Evolutionary conservation across 2,113 vertebrate species (phyloP).

Genomic region (Microcebus tavaratra): DNA sequence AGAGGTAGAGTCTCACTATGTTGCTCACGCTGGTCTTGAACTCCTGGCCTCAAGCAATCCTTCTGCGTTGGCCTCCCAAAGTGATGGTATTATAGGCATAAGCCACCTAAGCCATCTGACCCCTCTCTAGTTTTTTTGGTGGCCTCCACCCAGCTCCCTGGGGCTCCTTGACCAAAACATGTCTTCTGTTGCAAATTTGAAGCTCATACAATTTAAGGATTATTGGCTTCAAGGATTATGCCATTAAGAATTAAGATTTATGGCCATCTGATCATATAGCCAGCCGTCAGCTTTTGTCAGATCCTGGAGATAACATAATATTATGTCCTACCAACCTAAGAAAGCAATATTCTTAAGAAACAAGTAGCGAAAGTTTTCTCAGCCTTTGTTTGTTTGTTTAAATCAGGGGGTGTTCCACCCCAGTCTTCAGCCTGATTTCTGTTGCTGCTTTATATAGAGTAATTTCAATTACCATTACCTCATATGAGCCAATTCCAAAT

Average conservation of each 20-base stretch:
- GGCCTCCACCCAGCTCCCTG: background rate
- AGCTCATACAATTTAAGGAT: background rate
- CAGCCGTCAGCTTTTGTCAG: background rate
- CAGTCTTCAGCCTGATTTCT: background rate
- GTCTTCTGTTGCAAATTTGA: background rate
- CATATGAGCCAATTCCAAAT: background rate
- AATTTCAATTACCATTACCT: background rate
- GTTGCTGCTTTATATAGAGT: background rate
- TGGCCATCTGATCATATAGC: background rate
- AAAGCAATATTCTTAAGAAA: background rate
- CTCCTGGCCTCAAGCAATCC: no score
- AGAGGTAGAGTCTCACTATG: no score
- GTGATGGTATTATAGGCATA: no score
- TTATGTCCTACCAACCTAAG: background rate
- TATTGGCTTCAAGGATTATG: background rate
- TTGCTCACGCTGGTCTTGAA: no score
- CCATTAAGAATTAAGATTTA: background rate
- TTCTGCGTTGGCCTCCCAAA: no score
- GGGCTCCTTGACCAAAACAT: background rate
- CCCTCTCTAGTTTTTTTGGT: no score
- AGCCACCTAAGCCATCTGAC: no score
- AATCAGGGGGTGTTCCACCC: background rate
- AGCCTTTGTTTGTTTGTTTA: background rate
- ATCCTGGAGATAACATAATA: background rate
- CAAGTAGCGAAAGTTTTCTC: background rate